These are phyloP conservation scores for Diarsia dahlii DNA, from an alignment of 2,888 invertebrate species.

Conservation along the genomic window DNA sequence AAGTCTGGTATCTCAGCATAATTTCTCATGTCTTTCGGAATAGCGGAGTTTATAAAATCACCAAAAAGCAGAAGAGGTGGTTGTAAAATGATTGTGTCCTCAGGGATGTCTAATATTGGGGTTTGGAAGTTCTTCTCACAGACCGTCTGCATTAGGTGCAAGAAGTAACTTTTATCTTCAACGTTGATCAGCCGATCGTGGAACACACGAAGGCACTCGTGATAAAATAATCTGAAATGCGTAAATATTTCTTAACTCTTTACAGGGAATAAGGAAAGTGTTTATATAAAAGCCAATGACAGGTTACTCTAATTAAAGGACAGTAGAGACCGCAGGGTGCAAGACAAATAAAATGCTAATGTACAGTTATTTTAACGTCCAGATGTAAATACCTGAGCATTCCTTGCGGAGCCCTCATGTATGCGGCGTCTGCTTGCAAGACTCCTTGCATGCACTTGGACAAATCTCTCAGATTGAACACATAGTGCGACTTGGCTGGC, in stretches of 20 bases:
- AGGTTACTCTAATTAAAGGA: background rate
- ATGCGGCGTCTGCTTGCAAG: constrained; percentile 94
- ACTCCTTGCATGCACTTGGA: constrained; percentile 98
- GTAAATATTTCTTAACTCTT: background rate
- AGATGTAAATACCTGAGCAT: constrained; percentile 91
- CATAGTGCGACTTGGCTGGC: constrained; percentile 97
- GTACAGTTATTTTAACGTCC: background rate
- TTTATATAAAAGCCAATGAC: background rate
- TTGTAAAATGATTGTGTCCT: constrained; percentile 90
- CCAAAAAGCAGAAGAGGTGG: constrained; percentile 95
- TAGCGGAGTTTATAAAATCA: constrained; percentile 95
- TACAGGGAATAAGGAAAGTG: background rate
- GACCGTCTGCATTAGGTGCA: constrained; percentile 92
- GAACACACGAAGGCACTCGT: constrained; percentile 97
- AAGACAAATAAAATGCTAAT: background rate
- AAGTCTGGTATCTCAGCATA: constrained; percentile 96
- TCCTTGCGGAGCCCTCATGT: constrained; percentile 92
- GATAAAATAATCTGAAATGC: constrained; percentile 94
- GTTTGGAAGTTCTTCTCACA: constrained; percentile 92
- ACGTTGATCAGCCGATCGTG: constrained; percentile 96
- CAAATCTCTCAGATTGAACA: constrained; percentile 97
- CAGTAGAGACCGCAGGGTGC: background rate
- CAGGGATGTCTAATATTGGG: constrained; percentile 91
- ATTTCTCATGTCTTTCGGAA: constrained; percentile 93
- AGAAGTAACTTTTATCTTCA: constrained; percentile 95